These are phyloP conservation scores for Lacerta bilineata DNA, from an alignment of 2,797 vertebrate species.

Conservation along the genomic window DNA sequence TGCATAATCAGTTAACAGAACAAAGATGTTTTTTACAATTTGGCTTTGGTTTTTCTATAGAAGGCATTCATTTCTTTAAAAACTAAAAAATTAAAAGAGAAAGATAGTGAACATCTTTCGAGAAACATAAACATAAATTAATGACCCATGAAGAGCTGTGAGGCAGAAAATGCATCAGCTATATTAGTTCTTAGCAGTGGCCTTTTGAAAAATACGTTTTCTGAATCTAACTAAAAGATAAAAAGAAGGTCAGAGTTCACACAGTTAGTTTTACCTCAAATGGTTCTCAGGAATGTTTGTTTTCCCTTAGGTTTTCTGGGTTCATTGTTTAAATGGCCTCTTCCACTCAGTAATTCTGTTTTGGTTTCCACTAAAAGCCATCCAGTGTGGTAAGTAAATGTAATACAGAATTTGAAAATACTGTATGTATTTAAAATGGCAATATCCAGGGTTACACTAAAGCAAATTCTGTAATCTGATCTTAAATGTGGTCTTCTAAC, in stretches of 20 bases:
- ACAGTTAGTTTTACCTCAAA: slow-evolving; percentile 87
- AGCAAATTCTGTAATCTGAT: slow-evolving; percentile 41
- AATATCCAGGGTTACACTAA: slow-evolving; percentile 50
- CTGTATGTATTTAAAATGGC: slow-evolving; percentile 47
- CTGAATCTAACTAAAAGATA: slow-evolving; percentile 89
- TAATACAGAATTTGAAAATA: slow-evolving; percentile 52
- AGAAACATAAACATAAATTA: slow-evolving; percentile 83
- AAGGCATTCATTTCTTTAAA: slow-evolving; percentile 55
- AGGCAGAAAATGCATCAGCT: slow-evolving; percentile 95
- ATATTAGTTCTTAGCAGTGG: slow-evolving; percentile 88
- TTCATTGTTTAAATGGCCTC: slow-evolving; percentile 99
- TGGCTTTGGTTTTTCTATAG: slow-evolving; percentile 52
- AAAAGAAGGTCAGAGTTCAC: slow-evolving; percentile 92
- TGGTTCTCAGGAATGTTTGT: slow-evolving; percentile 91
- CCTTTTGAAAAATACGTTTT: slow-evolving; percentile 91
- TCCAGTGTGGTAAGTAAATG: slow-evolving; percentile 94
- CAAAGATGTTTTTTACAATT: slow-evolving; percentile 10
- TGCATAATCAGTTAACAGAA: neutral
- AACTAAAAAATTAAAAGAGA: slow-evolving; percentile 73
- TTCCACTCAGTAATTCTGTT: slow-evolving; percentile 99
- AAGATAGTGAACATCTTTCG: slow-evolving; percentile 68
- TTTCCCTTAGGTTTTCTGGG: slow-evolving; percentile 97
- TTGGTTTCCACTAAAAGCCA: slow-evolving; percentile 99
- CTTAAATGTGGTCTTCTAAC: neutral
- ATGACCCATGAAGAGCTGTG: slow-evolving; percentile 82